Evolutionary conservation across 2,888 invertebrate species (phyloP).

Genomic region (Dicranocentrus wangi): DNA sequence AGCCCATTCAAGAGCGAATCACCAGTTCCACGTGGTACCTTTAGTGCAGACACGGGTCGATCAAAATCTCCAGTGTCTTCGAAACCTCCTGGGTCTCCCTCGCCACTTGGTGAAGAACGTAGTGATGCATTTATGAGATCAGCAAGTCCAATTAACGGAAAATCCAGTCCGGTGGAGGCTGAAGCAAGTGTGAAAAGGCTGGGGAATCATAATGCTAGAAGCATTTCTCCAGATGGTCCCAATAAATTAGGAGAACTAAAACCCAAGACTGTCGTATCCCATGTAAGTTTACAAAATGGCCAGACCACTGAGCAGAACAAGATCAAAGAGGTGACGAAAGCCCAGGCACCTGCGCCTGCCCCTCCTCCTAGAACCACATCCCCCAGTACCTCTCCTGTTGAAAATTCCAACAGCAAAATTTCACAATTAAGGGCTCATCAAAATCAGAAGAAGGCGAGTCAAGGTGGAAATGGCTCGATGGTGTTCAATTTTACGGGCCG

Average conservation of each 20-base stretch:
- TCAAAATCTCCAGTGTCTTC: not conserved
- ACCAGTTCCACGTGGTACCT: slow-evolving; percentile 20
- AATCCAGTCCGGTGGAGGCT: slow-evolving; percentile 22
- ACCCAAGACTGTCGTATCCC: slow-evolving; percentile 26
- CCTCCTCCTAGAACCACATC: slow-evolving; percentile 33
- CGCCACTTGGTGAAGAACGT: slow-evolving; percentile 9
- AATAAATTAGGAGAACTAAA: slow-evolving; percentile 20
- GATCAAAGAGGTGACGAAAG: slow-evolving; percentile 1
- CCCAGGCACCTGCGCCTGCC: slow-evolving; percentile 5
- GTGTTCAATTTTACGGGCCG: slow-evolving; percentile 92
- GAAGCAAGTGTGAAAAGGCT: slow-evolving; percentile 12
- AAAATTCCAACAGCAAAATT: slow-evolving; percentile 24
- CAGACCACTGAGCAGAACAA: slow-evolving; percentile 12
- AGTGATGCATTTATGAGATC: slow-evolving; percentile 35
- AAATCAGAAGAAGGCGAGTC: slow-evolving; percentile 68
- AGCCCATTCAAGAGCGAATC: slow-evolving; percentile 42
- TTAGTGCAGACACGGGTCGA: slow-evolving; percentile 3
- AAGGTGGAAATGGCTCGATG: slow-evolving; percentile 77
- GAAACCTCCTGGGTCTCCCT: not conserved
- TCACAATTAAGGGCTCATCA: slow-evolving; percentile 70
- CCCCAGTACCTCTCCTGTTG: not conserved
- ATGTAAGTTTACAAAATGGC: slow-evolving; percentile 6
- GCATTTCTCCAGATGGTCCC: slow-evolving; percentile 3
- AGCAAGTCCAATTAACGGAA: slow-evolving; percentile 41
- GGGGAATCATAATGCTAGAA: slow-evolving; percentile 23